Base-by-base conservation (phyloP, 2,113 vertebrate species). In the Carollia perspicillata region DNA sequence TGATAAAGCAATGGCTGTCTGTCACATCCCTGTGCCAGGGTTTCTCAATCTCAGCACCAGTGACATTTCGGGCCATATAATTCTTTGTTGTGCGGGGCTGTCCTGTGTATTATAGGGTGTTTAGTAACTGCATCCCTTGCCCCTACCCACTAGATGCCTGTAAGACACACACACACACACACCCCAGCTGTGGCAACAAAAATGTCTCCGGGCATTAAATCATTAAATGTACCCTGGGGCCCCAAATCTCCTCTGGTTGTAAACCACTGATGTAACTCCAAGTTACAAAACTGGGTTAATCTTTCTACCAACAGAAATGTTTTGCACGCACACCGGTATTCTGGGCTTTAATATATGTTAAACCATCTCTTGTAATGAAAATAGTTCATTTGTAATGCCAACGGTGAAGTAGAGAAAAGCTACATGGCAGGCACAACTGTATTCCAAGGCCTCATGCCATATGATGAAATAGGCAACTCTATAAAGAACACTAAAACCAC, bases 261-360 rank as follows among this genome's bases (percentile, higher is more conserved):
- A 20, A 85, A 78, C 44, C 63, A 83, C n/a, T 33, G 42, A 74
- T 37, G 13, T 22, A 79, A 49, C 26, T 81, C 51, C 37, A 63
- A 51, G 11, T 87, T 90, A n/a, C 53, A 94, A 95, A 95, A 72
- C 69, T 40, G 35, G n/a, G 6, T 65, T 87, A 72, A 47, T 75
- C 44, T 79, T 55, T 86, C 53, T 53, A 74, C 33, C 28, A 80
- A 37, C 16, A 23, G 14, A 86, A 84, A 78, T 37, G 51, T 77
- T 95, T 90, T 74, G 12, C 47, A 71, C 1, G 1, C 74, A 77
- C 44, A 35, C 9, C 68, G 55, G 30, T 66, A 84, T 92, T 92
- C 33, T 4, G 10, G 33, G 53, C 35, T 65, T 96, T 74, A 90
- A 55, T 72, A 71, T 65, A 20, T 55, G 10, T 69, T 77, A 78